Evolutionary conservation across 2,888 invertebrate genomes (phyloP).

Genomic region (Acronicta leporina): DNA sequence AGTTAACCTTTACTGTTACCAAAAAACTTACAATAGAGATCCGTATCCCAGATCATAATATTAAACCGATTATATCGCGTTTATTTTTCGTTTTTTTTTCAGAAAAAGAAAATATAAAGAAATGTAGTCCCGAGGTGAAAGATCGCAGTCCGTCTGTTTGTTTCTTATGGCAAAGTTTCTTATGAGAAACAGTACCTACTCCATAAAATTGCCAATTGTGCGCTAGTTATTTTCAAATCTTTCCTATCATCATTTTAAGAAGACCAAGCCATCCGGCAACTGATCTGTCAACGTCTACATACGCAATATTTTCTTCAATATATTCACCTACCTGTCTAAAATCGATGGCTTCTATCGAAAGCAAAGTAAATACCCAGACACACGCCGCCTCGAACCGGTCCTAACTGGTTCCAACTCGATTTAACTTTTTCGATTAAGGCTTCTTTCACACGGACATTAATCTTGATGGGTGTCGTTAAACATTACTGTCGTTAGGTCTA

Average conservation of each 20-base stretch:
- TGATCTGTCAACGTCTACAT: neutral
- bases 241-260: no score
- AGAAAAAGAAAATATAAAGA: no score
- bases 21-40: neutral
- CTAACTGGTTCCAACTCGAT: constrained; percentile 60
- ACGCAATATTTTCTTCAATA: neutral
- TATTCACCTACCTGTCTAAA: neutral
- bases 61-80: no score
- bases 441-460: constrained; percentile 51
- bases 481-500: constrained; percentile 7
- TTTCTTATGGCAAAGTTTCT: no score
- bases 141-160: no score
- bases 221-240: no score
- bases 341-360: constrained; percentile 6
- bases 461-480: constrained; percentile 39
- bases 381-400: constrained; percentile 11
- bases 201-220: no score
- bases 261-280: neutral
- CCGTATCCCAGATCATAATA: no score
- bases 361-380: constrained; percentile 30
- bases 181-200: no score
- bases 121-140: no score
- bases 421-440: constrained; percentile 69
- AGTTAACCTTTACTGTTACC: constrained; percentile 13
- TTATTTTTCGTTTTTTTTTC: no score